phyloP scores from a whole-genome alignment of 1,140 invertebrate genomes.

The Mactra quadrangularis region DNA sequence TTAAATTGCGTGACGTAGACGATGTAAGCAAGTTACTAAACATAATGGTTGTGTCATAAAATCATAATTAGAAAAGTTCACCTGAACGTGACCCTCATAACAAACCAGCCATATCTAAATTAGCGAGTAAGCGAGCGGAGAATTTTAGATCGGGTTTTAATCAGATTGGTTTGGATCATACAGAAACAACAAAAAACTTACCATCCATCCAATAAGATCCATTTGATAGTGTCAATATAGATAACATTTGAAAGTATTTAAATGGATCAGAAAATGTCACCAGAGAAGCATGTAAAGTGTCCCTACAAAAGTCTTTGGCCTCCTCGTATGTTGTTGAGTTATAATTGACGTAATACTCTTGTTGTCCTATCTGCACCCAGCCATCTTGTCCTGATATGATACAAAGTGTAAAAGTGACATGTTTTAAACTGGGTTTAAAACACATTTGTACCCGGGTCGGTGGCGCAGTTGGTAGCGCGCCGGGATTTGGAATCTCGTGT shows the following conservation, averaged over 20 bases:
- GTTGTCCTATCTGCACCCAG: neutral
- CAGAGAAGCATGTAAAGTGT: neutral
- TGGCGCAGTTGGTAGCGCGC: no score
- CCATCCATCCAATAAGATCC: slow-evolving; percentile 9
- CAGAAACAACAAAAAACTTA: neutral
- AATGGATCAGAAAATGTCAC: neutral
- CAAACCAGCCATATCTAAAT: no score
- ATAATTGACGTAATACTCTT: slow-evolving; percentile 8
- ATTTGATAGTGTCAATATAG: neutral
- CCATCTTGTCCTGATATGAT: neutral
- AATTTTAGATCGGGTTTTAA: neutral
- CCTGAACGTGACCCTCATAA: no score
- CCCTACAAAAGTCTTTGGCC: neutral
- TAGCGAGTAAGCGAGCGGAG: no score
- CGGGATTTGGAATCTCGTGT: no score
- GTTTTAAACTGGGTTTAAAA: neutral
- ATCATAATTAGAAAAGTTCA: no score
- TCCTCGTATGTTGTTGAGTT: neutral
- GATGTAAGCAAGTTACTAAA: no score
- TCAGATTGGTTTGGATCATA: no score
- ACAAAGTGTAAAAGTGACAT: neutral
- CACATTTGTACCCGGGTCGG: no score
- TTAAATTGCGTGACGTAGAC: neutral
- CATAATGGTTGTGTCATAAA: no score
- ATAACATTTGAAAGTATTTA: neutral